Evolutionary conservation across 2,797 vertebrate species (phyloP).

Genomic region (Eupleurogrammus muticus): DNA sequence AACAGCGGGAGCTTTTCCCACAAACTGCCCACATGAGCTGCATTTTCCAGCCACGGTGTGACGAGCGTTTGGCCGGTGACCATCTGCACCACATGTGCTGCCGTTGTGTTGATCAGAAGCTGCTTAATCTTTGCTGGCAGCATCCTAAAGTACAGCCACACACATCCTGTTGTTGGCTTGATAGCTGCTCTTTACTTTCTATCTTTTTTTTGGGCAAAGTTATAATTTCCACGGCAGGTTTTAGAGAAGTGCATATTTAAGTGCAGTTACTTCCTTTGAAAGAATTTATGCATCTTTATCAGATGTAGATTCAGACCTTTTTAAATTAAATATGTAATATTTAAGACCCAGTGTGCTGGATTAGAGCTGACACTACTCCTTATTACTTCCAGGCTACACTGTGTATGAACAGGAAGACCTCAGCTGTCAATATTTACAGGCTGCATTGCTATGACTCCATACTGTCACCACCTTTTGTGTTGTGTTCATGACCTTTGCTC

Average conservation of each 20-base stretch:
- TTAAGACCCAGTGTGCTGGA: background rate
- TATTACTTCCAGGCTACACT: background rate
- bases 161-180: background rate
- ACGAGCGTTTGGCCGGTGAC: background rate
- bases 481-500: slow-evolving; percentile 2
- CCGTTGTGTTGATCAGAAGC: slow-evolving; percentile 13
- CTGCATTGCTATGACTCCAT: slow-evolving; percentile 10
- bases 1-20: background rate
- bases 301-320: background rate
- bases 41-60: background rate
- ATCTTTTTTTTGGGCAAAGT: background rate
- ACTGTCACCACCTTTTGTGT: slow-evolving; percentile 24
- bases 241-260: no score
- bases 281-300: background rate
- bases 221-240: background rate
- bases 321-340: background rate
- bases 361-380: no score
- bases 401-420: background rate
- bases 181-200: background rate
- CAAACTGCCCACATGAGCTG: background rate
- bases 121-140: slow-evolving; percentile 13
- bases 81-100: background rate
- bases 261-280: no score
- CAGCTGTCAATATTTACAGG: slow-evolving; percentile 19
- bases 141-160: background rate